Base-by-base conservation (phyloP, 2,113 vertebrate species). In the Odobenus rosmarus region DNA sequence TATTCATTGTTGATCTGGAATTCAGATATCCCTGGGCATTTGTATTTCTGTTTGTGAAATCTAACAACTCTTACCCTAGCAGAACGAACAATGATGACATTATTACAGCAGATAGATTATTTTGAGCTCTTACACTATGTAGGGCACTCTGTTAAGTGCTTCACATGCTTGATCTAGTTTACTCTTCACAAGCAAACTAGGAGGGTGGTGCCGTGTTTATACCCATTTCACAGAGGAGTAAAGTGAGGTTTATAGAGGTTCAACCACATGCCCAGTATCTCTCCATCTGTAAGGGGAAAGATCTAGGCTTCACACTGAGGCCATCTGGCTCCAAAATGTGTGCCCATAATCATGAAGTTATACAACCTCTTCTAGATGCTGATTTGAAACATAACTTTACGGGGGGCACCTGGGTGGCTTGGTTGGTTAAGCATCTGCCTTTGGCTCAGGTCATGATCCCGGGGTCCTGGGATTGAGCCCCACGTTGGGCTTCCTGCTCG, bases 321-420 rank as follows among this genome's bases (percentile, higher is more conserved):
- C 42, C 19, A 12, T 88, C 85, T 79, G 90, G 46, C 77, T 93
- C 71, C 79, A 77, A 69, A 83, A 76, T 24, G 10, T 10, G 0
- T 36, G 36, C 33, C 39, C 12, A 0, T 55, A 14, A 42, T 90
- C 77, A 59, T 28, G 28, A 49, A 67, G 36, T 88, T 79, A 64
- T 49, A 77, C 46, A 87, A 26, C 64, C 53, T 93, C 80, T 87
- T 61, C 31, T 53, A 79, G 93, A 92, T 57, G 84, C 77, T 57
- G 80, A 82, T 93, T 76, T 88, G 89, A 97, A 79, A 96, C 93
- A 80, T 64, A 83, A 42, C 51, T 96, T 88, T 49, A 7, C 13
- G 26, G 7, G 46, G 46, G 46, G 46, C 46, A 7, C 46, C 46
- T 46, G 46, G 46, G 46, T 46, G 46, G 46, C 46, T 46, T 8